phyloP scores from a whole-genome alignment of 2,113 vertebrate genomes.

The Dinomys branickii region DNA sequence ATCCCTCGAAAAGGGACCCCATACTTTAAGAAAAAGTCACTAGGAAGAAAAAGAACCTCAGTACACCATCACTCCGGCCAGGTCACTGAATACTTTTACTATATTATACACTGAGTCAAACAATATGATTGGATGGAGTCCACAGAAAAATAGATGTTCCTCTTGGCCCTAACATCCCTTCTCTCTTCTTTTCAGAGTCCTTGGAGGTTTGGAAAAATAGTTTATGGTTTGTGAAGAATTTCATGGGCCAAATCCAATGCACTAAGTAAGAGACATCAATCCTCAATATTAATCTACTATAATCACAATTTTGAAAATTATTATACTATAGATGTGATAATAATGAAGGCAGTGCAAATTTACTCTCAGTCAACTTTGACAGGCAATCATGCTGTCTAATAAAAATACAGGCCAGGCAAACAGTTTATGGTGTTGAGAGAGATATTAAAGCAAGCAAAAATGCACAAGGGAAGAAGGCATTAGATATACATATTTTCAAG shows the following conservation, averaged over 20 bases:
- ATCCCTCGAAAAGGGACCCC: background rate
- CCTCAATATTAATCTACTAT: slow-evolving; percentile 81
- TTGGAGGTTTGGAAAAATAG: slow-evolving; percentile 34
- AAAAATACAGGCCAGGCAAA: slow-evolving; percentile 78
- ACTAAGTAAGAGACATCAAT: slow-evolving; percentile 74
- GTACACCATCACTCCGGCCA: background rate
- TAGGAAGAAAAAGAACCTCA: background rate
- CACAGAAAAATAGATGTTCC: background rate
- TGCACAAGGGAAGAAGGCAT: slow-evolving; percentile 76
- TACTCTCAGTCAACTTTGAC: slow-evolving; percentile 78
- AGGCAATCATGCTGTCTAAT: slow-evolving; percentile 79
- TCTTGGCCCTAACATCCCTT: background rate
- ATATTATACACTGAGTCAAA: background rate
- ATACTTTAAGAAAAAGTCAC: background rate
- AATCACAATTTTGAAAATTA: slow-evolving; percentile 80
- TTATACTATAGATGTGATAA: slow-evolving; percentile 78
- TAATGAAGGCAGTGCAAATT: slow-evolving; percentile 80
- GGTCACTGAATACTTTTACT: background rate
- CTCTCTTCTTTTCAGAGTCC: slow-evolving; percentile 59
- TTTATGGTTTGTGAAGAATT: slow-evolving; percentile 69
- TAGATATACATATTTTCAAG: slow-evolving; percentile 78
- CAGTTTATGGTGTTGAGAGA: slow-evolving; percentile 72
- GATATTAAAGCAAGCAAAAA: slow-evolving; percentile 81
- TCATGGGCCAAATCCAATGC: slow-evolving; percentile 70
- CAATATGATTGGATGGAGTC: background rate